Evolutionary conservation across 2,888 invertebrate genomes (phyloP).

Genomic region (Hypomecis atomaria): DNA sequence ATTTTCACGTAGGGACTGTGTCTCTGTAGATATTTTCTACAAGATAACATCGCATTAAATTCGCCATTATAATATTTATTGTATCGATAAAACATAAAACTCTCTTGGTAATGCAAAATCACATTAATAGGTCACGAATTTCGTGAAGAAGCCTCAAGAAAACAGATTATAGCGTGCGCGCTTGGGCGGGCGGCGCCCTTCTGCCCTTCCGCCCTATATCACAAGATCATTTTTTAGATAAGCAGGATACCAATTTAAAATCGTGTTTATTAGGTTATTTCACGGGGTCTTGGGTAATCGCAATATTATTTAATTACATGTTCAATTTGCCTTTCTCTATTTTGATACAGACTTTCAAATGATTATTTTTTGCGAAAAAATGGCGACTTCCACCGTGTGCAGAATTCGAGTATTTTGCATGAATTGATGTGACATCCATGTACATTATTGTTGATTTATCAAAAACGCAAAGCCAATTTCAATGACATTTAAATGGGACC

Average conservation of each 20-base stretch:
- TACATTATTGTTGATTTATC: too few species aligned
- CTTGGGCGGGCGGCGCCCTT: constrained; percentile 2
- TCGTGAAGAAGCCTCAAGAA: constrained; percentile 22
- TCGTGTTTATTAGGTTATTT: constrained; percentile 29
- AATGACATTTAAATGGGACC: too few species aligned
- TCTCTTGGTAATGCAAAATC: constrained; percentile 28
- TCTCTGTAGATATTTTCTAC: too few species aligned
- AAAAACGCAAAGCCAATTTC: too few species aligned
- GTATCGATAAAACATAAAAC: constrained; percentile 34
- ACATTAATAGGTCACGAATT: constrained; percentile 34
- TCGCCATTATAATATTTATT: constrained; percentile 31
- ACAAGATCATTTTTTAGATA: constrained; percentile 33
- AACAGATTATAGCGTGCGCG: constrained; percentile 34
- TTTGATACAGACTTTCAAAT: too few species aligned
- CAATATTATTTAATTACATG: constrained; percentile 4
- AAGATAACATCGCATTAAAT: constrained; percentile 17
- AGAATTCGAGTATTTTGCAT: too few species aligned
- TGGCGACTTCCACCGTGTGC: too few species aligned
- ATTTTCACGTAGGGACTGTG: too few species aligned
- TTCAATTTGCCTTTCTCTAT: too few species aligned
- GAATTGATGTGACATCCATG: too few species aligned
- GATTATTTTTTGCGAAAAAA: too few species aligned
- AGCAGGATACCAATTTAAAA: constrained; percentile 19
- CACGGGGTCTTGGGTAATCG: constrained; percentile 7
- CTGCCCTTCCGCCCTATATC: constrained; percentile 34